Base-by-base conservation (phyloP, 1,140 invertebrate species). In the Apis florea region DNA sequence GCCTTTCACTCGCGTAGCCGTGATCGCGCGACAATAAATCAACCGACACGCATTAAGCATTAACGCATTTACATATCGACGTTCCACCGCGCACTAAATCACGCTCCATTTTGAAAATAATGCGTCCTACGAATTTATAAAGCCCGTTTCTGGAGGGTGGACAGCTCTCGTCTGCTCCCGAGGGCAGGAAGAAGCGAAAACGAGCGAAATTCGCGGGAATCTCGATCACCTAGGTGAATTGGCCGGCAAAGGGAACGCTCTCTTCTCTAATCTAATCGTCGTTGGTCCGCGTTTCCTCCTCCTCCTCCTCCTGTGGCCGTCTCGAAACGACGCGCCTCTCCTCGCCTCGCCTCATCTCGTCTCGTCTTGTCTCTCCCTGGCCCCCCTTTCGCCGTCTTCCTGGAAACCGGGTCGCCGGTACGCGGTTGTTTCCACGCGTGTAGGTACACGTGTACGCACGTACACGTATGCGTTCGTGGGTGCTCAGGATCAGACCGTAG, bases 261-360 rank as follows among this genome's bases (percentile, higher is more conserved):
- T 51, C 56, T 71, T 76, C 82, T 72, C 87, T 91, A 92, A 92
- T 92, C 91, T 92, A 92, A 92, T 92, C 91, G 88, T 83, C 83
- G 85, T 26, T 82, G 89, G 87, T 84, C 87, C 87, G 86, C 84
- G 89, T 90, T 89, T 88, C 85, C 21, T 59, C 24, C 13, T 75
- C 49, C 40, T 58, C 24, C 21, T 17, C 61, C 24, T 13, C 51
- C 61, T 63, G 26, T 11, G 17, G 13, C 47, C 68, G 68, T 67
- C 64, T 47, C 31, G 64, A 67, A 67, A 67, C 31, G 19, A 13
- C 61, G 24, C 24, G 19, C 9, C 9, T 9, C 26, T 15, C 24
- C 24, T 26, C 15, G 24, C 17, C 15, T 6, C 61, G 0, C 21
- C 9, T 2, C 19, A 21, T 56, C 19, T 1, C 59, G 58, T 24